Base-by-base conservation (phyloP, 2,888 invertebrate genomes). In the Pseudanteris insignis region DNA sequence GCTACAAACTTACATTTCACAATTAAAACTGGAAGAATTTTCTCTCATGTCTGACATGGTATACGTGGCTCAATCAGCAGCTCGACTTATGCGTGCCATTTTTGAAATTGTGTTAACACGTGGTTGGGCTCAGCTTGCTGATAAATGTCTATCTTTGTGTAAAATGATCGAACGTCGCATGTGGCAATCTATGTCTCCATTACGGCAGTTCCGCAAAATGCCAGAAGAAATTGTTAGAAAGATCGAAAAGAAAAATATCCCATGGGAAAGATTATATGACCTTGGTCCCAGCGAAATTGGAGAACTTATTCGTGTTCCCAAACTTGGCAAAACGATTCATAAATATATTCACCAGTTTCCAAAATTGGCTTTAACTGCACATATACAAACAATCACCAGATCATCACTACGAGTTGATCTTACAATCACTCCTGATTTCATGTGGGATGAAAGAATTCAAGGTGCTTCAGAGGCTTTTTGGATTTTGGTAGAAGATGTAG, bases 171-270 rank as follows among this genome's bases (percentile, higher is more conserved):
- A 98, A 78, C 87, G 95, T 0, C 85, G 98, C 21, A 97, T 98
- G 96, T 99, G 99, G 99, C 97, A 98, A 80, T 96, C 96, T 0
- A 96, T 99, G 96, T 96, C 96, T 1, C 99, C 99, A 1, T 83
- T 99, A 8, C 82, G 99, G 8, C 99, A 99, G 79, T 99, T 99
- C 77, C 87, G 92, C 66, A 98, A 96, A 79, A 96, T 97, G 88
- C 98, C 95, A 0, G 96, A 95, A 74, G 97, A 97, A 83, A 91
- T 94, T 10, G 89, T 98, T 5, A 94, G 96, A 76, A 97, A 98
- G 77, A 88, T 99, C 14, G 99, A 99, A 77, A 99, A 99, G 86
- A 99, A 99, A 71, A 92, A 91, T 77, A 92, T 94, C 77, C 92
- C 94, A 0, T 94, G 94, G 93, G 92, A 94, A 78, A 84, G 96